Percentiles rank a stretch among this genome's conserved stretches.
phyloP scores from a whole-genome alignment of 1,140 invertebrate species.

The Drosophila sulfurigaster region DNA sequence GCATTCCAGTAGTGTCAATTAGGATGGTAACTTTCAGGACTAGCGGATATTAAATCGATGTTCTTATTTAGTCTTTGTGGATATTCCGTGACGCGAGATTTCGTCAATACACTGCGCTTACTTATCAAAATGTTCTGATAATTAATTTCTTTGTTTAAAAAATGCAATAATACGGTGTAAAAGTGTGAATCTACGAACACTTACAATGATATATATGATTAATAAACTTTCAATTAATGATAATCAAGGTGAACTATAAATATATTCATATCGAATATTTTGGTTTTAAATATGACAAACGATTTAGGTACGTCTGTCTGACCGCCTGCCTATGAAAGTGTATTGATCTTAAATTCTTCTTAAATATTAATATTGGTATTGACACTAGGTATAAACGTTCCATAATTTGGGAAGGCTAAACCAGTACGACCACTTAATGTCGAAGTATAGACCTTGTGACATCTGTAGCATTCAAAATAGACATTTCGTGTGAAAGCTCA shows the following conservation, averaged over 20 bases:
- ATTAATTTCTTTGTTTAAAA: not conserved
- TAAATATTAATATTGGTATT: too few species aligned
- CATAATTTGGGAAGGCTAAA: too few species aligned
- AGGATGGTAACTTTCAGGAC: slow-evolving; percentile 4
- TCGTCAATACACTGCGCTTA: slow-evolving; percentile 2
- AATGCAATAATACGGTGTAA: not conserved
- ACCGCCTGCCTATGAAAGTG: too few species aligned
- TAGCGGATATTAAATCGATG: slow-evolving; percentile 27
- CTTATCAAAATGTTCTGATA: not conserved
- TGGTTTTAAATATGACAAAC: too few species aligned
- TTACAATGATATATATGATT: not conserved
- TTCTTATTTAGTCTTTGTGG: slow-evolving; percentile 61
- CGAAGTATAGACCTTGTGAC: too few species aligned
- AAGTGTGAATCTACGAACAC: not conserved
- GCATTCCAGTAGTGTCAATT: not conserved
- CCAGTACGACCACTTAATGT: too few species aligned
- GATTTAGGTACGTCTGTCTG: too few species aligned
- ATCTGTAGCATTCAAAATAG: too few species aligned
- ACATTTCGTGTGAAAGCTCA: too few species aligned
- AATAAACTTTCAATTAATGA: not conserved
- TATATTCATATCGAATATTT: too few species aligned
- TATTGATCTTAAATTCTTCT: too few species aligned
- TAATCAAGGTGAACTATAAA: slow-evolving; percentile 1
- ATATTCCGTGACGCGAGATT: slow-evolving; percentile 53
- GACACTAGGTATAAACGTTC: too few species aligned